Conservation (phyloP, 37 sponge, comb jelly and placozoan species). For the Geodia barretti region DNA sequence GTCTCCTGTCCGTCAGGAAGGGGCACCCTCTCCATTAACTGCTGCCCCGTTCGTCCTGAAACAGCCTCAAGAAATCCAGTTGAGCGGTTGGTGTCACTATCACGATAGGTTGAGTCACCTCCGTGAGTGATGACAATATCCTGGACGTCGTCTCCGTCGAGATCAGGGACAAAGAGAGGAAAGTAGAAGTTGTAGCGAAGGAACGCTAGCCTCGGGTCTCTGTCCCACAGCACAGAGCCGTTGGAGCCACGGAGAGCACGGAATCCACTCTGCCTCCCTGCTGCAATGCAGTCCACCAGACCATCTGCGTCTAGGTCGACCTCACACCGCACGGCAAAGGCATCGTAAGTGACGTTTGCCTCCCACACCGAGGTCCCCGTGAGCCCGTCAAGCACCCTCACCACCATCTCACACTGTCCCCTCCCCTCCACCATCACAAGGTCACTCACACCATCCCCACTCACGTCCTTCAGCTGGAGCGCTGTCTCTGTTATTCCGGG, state of each 20-base stretch:
- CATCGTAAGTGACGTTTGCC: constrained; percentile 6
- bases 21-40: constrained; percentile 46
- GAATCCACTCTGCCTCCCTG: constrained; percentile 56
- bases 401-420: constrained; percentile 26
- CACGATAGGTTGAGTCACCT: constrained; percentile 61
- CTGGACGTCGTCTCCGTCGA: constrained; percentile 73
- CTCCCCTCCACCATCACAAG: constrained; percentile 17
- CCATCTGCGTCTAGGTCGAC: constrained; percentile 66
- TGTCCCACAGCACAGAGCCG: constrained; percentile 64
- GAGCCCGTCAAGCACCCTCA: constrained; percentile 54
- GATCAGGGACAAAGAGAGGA: constrained; percentile 59
- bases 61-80: constrained; percentile 49
- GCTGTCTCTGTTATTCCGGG: constrained; percentile 37
- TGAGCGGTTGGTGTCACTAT: constrained; percentile 27
- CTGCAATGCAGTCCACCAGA: constrained; percentile 54
- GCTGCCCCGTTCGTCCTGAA: constrained; percentile 77
- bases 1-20: constrained; percentile 79
- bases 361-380: constrained; percentile 58
- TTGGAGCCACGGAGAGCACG: constrained; percentile 27
- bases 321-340: constrained; percentile 56
- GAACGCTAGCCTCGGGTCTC: constrained; percentile 29
- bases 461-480: constrained; percentile 52
- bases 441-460: constrained; percentile 59
- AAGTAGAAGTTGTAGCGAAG: constrained; percentile 66
- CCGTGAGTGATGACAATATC: constrained; percentile 74